Evolutionary conservation across 2,113 vertebrate species (phyloP).

Genomic region (Cricetomys ansorgei): DNA sequence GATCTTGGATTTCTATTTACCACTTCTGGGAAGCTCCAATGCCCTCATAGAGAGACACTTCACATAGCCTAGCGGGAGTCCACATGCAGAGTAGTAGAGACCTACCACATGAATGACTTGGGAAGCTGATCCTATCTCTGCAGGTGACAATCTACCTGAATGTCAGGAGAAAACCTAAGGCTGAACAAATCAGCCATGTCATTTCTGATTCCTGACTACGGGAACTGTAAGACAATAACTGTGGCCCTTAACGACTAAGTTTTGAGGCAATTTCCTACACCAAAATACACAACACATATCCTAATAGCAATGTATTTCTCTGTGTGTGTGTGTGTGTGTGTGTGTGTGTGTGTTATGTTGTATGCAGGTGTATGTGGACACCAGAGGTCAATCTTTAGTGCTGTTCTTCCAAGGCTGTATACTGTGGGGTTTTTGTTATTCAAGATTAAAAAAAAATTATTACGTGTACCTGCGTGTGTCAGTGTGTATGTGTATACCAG

Average conservation of each 20-base stretch:
- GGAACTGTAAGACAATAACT: not conserved
- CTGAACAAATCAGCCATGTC: not conserved
- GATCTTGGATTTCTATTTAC: not conserved
- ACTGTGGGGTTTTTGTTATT: not conserved
- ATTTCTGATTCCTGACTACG: not conserved
- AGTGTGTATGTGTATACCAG: not conserved
- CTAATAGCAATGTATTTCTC: not conserved
- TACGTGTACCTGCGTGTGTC: not conserved
- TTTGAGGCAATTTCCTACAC: not conserved
- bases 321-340: no score
- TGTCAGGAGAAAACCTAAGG: not conserved
- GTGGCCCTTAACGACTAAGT: not conserved
- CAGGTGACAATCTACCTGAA: not conserved
- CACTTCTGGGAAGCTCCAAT: not conserved
- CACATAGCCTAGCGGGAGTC: not conserved
- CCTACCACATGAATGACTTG: not conserved
- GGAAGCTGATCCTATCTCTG: not conserved
- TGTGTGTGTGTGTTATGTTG: not conserved
- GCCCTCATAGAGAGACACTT: not conserved
- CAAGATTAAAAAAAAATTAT: no score
- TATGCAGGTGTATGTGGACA: no score
- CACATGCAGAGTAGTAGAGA: not conserved
- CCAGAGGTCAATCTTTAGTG: not conserved
- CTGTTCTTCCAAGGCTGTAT: not conserved
- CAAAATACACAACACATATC: not conserved